Conservation (phyloP, 2,797 vertebrate species). For the Premnoplex brunnescens region DNA sequence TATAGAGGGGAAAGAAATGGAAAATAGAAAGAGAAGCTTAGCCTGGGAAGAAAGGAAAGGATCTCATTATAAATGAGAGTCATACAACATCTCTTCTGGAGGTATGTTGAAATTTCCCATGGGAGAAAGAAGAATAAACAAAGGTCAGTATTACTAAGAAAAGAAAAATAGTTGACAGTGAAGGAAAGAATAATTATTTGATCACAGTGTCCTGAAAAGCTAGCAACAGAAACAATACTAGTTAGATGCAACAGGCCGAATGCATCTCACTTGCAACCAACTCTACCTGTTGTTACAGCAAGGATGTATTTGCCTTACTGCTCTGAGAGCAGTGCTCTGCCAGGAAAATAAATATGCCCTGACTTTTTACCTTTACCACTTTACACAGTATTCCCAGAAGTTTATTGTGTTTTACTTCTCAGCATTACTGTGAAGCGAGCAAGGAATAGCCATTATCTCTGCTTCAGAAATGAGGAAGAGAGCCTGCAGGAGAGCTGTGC, state of each 20-base stretch:
- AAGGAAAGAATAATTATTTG: constrained; percentile 58
- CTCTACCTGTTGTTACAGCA: neutral
- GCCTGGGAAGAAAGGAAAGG: constrained; percentile 53
- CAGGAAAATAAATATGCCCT: neutral
- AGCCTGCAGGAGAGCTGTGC: neutral
- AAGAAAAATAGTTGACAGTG: constrained; percentile 50
- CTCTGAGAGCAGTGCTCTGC: neutral
- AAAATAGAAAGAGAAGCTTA: neutral
- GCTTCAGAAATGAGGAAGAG: neutral
- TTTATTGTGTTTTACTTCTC: constrained; percentile 24
- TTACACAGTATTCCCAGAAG: neutral
- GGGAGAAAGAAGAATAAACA: constrained; percentile 64
- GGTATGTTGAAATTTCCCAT: constrained; percentile 64
- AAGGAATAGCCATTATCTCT: neutral
- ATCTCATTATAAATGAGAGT: constrained; percentile 56
- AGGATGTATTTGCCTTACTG: neutral
- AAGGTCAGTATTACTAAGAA: constrained; percentile 55
- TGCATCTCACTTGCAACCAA: neutral
- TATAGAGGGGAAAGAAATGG: neutral
- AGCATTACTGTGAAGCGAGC: neutral
- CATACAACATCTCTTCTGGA: constrained; percentile 45
- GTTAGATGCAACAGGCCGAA: neutral
- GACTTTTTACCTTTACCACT: constrained; percentile 9
- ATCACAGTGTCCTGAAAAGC: constrained; percentile 19
- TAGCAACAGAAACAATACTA: constrained; percentile 32